phyloP scores from a whole-genome alignment of 2,797 vertebrate genomes.

The Pteropus rufus region DNA sequence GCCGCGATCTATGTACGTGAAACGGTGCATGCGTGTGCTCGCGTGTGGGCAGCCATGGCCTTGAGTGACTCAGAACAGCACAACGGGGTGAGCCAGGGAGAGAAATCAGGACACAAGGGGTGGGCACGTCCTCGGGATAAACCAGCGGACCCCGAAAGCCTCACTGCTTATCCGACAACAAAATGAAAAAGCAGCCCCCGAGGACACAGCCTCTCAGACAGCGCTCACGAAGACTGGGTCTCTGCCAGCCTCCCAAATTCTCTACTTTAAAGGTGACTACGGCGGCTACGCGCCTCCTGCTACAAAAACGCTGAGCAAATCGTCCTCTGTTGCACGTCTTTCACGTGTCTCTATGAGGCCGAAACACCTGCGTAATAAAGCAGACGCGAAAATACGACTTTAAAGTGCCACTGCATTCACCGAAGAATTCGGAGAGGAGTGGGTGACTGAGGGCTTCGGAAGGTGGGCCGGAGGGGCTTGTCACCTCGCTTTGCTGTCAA shows the following conservation, averaged over 20 bases:
- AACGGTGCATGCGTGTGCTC: fast-evolving
- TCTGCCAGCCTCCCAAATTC: not conserved
- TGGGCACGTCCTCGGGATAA: not conserved
- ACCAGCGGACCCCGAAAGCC: not conserved
- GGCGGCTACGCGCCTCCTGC: conserved; percentile 50
- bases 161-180: conserved; percentile 26
- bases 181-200: not conserved
- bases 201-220: conserved; percentile 61
- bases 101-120: not conserved
- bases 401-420: not conserved
- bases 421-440: not conserved
- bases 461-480: not conserved
- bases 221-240: not conserved
- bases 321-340: conserved; percentile 1
- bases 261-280: conserved; percentile 47
- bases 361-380: conserved; percentile 25
- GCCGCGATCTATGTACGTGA: not conserved
- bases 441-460: conserved; percentile 20
- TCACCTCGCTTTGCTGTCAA: not conserved
- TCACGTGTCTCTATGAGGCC: not conserved
- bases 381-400: not conserved
- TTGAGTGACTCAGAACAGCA: not conserved
- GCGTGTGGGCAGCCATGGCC: fast-evolving
- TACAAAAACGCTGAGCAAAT: conserved; percentile 54
- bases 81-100: not conserved